Percentiles rank a stretch among this genome's conserved stretches.
phyloP scores from a whole-genome alignment of 2,888 invertebrate genomes.

The Oligia fasciuncula region DNA sequence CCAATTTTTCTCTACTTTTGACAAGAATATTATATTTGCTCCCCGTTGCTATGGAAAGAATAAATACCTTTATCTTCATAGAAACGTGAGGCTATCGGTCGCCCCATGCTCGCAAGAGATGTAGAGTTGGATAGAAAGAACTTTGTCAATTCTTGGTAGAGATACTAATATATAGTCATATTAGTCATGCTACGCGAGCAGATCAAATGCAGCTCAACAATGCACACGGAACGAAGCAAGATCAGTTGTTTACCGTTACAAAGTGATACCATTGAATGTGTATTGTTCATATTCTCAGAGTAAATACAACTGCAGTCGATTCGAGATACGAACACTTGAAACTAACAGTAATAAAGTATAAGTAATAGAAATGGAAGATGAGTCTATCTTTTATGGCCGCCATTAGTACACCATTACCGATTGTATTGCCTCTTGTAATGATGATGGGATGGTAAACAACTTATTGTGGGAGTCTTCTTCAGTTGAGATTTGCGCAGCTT shows the following conservation, averaged over 20 bases:
- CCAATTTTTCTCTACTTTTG: neutral
- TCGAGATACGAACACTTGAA: constrained; percentile 34
- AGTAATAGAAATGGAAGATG: constrained; percentile 36
- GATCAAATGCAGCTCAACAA: constrained; percentile 3
- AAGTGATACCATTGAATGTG: constrained; percentile 20
- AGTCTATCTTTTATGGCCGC: constrained; percentile 46
- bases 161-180: neutral
- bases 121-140: no score
- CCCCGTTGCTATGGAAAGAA: neutral
- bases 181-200: neutral
- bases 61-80: neutral
- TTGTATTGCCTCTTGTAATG: constrained; percentile 29
- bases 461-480: neutral
- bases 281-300: constrained; percentile 26
- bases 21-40: neutral
- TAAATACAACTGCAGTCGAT: constrained; percentile 29
- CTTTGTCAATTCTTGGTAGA: neutral
- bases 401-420: constrained; percentile 47
- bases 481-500: neutral
- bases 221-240: neutral
- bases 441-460: constrained; percentile 16
- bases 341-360: constrained; percentile 33
- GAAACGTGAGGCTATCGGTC: no score
- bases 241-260: constrained; percentile 20
- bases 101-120: no score